Evolutionary conservation across 2,797 vertebrate genomes (phyloP).

Genomic region (Pseudopleuronectes americanus): DNA sequence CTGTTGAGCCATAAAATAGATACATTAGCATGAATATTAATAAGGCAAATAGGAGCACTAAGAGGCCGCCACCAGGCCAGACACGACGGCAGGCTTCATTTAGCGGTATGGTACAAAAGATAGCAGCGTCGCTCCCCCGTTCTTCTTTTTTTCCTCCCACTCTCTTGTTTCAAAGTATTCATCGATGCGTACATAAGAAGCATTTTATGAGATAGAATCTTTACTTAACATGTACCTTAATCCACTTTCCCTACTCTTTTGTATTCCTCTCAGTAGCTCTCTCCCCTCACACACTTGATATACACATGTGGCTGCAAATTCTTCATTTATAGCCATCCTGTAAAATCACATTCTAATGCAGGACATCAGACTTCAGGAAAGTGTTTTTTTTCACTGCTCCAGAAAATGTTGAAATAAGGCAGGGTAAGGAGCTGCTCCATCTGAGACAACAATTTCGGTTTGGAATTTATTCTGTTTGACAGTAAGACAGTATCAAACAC

Average conservation of each 20-base stretch:
- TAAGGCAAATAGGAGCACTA: slow-evolving; percentile 78
- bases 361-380: slow-evolving; percentile 47
- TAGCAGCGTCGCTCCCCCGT: slow-evolving; percentile 42
- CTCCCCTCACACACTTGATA: slow-evolving; percentile 32
- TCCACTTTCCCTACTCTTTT: slow-evolving; percentile 40
- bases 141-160: slow-evolving; percentile 27
- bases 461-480: slow-evolving; percentile 73
- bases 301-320: slow-evolving; percentile 43
- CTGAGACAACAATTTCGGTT: slow-evolving; percentile 70
- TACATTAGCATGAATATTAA: slow-evolving; percentile 87
- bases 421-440: slow-evolving; percentile 47
- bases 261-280: slow-evolving; percentile 25
- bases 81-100: slow-evolving; percentile 75
- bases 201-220: slow-evolving; percentile 37
- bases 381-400: slow-evolving; percentile 58
- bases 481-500: slow-evolving; percentile 76
- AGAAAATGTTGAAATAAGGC: slow-evolving; percentile 63
- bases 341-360: slow-evolving; percentile 43
- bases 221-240: slow-evolving; percentile 46
- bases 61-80: slow-evolving; percentile 72
- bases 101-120: slow-evolving; percentile 52
- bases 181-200: slow-evolving; percentile 29
- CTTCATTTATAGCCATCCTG: slow-evolving; percentile 40
- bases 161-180: slow-evolving; percentile 34
- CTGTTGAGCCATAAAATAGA: slow-evolving; percentile 87